phyloP scores from a whole-genome alignment of 1,140 invertebrate species.

The Drosophila athabasca region DNA sequence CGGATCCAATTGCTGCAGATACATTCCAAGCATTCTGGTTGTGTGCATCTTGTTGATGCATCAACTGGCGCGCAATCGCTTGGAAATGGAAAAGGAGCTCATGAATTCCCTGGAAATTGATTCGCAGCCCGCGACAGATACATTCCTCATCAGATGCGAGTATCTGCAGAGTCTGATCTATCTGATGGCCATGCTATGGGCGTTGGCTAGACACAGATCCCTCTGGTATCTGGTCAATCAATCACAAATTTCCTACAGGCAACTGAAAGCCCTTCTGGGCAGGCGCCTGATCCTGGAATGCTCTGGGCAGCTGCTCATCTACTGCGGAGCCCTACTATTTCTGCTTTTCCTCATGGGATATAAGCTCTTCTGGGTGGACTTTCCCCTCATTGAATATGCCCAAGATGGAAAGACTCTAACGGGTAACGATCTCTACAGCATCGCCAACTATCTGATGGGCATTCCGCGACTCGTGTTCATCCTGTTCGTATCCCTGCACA shows the following conservation, averaged over 20 bases:
- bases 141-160: not conserved
- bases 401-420: not conserved
- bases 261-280: conserved; percentile 12
- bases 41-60: conserved; percentile 3
- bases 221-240: conserved; percentile 38
- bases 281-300: conserved; percentile 25
- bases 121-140: not conserved
- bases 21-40: not conserved
- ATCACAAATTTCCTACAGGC: conserved; percentile 21
- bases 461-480: conserved; percentile 12
- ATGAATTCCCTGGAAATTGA: conserved; percentile 13
- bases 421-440: accelerated
- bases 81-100: conserved; percentile 2
- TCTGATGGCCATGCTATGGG: conserved; percentile 9
- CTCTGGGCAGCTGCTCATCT: conserved; percentile 1
- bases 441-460: conserved; percentile 11
- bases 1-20: not conserved
- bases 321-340: conserved; percentile 8
- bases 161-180: not conserved
- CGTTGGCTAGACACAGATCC: not conserved
- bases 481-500: conserved; percentile 20
- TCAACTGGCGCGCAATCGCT: not conserved
- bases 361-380: conserved; percentile 16
- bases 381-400: not conserved
- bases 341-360: conserved; percentile 19